A percentile compares a stretch with the other conserved stretches of the same genome.
phyloP scores from a whole-genome alignment of 1,140 invertebrate species.

The Tigriopus japonicus region DNA sequence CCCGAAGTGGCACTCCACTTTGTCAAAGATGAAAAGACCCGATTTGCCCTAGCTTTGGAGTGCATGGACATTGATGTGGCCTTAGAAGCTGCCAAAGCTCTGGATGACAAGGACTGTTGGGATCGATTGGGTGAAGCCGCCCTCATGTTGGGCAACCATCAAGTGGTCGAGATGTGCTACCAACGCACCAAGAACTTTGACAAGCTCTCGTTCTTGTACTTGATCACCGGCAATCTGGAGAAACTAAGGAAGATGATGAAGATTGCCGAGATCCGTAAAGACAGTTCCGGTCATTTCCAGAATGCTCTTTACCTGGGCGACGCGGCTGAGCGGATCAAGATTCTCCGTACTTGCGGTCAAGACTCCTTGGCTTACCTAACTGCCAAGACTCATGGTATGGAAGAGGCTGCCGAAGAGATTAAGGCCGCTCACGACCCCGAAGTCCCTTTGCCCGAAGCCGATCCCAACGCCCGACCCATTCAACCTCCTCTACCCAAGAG shows the following conservation, averaged over 20 bases:
- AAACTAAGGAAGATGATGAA: conserved; percentile 98
- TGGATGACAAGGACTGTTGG: conserved; percentile 91
- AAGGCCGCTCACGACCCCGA: conserved; percentile 41
- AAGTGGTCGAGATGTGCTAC: conserved; percentile 92
- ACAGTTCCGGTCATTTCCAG: conserved; percentile 89
- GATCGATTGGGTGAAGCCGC: conserved; percentile 88
- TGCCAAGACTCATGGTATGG: conserved; percentile 76
- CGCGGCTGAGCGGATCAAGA: conserved; percentile 66
- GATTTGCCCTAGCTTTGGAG: conserved; percentile 86
- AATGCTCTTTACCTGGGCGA: conserved; percentile 81
- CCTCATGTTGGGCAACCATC: conserved; percentile 74
- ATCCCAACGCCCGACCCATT: conserved; percentile 54
- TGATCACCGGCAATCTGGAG: conserved; percentile 95
- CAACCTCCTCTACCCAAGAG: conserved; percentile 70
- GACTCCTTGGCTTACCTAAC: conserved; percentile 72
- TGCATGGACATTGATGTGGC: conserved; percentile 96
- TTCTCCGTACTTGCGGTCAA: conserved; percentile 42
- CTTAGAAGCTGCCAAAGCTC: conserved; percentile 69
- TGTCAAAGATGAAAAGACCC: conserved; percentile 96
- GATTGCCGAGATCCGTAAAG: conserved; percentile 89
- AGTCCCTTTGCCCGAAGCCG: conserved; percentile 44
- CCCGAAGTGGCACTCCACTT: conserved; percentile 99
- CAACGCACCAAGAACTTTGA: conserved; percentile 99
- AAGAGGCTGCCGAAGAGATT: conserved; percentile 56
- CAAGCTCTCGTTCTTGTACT: conserved; percentile 90